Percentiles rank a stretch among this genome's conserved stretches.
phyloP scores from a whole-genome alignment of 1,140 invertebrate genomes.

The Anthonomus grandis region DNA sequence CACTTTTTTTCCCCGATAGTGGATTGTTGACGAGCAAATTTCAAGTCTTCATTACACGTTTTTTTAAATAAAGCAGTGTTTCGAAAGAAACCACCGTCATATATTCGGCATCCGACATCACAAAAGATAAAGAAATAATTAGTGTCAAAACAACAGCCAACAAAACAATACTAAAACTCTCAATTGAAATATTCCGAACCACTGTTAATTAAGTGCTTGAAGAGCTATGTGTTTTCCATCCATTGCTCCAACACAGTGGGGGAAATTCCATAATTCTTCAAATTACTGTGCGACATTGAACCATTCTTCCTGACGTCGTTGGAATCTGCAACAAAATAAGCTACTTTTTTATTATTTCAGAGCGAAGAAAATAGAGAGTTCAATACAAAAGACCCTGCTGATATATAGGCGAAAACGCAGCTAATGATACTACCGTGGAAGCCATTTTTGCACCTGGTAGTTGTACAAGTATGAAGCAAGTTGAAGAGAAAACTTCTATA shows the following conservation, averaged over 20 bases:
- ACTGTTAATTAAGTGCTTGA: too few species aligned
- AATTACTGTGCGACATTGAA: background rate
- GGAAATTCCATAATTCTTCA: too few species aligned
- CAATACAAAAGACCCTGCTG: background rate
- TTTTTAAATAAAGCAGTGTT: background rate
- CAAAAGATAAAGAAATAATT: too few species aligned
- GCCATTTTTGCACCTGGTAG: slow-evolving; percentile 2
- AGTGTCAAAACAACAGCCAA: background rate
- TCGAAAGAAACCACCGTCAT: background rate
- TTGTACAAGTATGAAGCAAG: background rate
- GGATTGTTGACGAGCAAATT: background rate
- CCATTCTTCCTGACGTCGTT: too few species aligned
- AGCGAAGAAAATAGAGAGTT: background rate
- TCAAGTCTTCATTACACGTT: background rate
- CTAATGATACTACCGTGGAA: background rate
- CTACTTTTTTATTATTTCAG: too few species aligned
- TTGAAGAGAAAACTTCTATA: background rate
- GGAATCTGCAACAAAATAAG: background rate
- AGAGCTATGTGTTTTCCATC: background rate
- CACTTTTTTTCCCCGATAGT: background rate
- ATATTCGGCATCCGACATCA: too few species aligned
- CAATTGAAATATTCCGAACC: background rate
- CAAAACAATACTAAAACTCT: background rate
- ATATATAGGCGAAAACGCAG: background rate
- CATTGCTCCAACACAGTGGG: too few species aligned